Conservation (phyloP, 2,797 vertebrate species). For the Cuniculus paca region DNA sequence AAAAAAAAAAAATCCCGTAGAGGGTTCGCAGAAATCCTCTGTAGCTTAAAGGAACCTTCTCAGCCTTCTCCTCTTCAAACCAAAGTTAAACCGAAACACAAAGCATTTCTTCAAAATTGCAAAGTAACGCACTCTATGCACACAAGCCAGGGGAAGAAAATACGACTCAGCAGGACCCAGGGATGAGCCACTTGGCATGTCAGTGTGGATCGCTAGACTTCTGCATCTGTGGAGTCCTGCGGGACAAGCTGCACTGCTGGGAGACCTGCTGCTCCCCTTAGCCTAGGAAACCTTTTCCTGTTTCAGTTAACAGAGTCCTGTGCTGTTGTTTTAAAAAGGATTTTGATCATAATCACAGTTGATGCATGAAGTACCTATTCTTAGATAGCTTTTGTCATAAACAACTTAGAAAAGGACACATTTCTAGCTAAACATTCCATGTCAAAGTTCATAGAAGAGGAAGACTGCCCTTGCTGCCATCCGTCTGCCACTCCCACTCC, state of each 20-base stretch:
- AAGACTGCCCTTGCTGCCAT: not conserved
- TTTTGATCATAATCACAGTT: not conserved
- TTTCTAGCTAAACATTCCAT: not conserved
- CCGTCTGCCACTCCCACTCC: not conserved
- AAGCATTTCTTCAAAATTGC: not conserved
- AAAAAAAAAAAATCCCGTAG: not conserved
- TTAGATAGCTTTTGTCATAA: not conserved
- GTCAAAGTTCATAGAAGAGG: not conserved
- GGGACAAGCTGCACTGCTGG: not conserved
- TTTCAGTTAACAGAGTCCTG: not conserved
- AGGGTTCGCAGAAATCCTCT: not conserved
- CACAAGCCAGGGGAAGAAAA: not conserved
- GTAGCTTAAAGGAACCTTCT: not conserved
- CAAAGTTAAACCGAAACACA: not conserved
- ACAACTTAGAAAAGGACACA: not conserved
- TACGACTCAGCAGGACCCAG: not conserved
- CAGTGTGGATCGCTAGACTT: not conserved
- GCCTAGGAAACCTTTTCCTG: not conserved
- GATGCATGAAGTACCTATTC: not conserved
- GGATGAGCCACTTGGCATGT: not conserved
- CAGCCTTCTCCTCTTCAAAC: not conserved
- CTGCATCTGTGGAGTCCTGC: not conserved
- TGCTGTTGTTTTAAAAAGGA: constrained; percentile 12
- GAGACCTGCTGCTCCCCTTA: not conserved
- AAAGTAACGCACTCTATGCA: not conserved